phyloP scores from a whole-genome alignment of 1,140 invertebrate genomes.

The Forficula auricularia region DNA sequence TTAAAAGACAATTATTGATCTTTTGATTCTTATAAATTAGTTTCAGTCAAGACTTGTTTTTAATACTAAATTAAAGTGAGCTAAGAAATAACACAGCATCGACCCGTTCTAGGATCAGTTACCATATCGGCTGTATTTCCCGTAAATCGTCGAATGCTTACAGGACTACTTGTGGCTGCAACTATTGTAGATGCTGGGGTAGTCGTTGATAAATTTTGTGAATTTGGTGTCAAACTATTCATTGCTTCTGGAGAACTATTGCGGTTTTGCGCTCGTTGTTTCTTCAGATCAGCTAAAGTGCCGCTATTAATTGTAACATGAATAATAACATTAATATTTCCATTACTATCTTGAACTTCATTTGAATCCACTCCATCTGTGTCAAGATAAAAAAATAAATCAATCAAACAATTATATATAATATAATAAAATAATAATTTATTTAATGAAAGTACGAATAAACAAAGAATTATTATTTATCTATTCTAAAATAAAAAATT shows the following conservation, averaged over 20 bases:
- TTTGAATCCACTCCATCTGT: neutral
- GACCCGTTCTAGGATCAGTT: constrained; percentile 39
- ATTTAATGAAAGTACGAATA: neutral
- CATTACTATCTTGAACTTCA: constrained; percentile 43
- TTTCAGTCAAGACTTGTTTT: too few relatives aligned
- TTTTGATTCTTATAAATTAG: too few relatives aligned
- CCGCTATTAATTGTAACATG: constrained; percentile 41
- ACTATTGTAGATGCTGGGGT: constrained; percentile 27
- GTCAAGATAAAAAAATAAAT: neutral
- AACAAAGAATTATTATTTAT: neutral
- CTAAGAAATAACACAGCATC: constrained; percentile 36
- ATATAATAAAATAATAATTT: neutral
- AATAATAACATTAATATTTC: constrained; percentile 73
- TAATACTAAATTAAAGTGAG: neutral
- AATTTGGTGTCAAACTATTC: too few relatives aligned
- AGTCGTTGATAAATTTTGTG: constrained; percentile 9
- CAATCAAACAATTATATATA: neutral
- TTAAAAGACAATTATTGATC: too few relatives aligned
- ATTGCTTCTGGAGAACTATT: constrained; percentile 31
- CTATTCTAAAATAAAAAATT: too few relatives aligned
- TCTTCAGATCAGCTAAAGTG: constrained; percentile 76
- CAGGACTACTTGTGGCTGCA: constrained; percentile 24
- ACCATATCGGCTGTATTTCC: constrained; percentile 46
- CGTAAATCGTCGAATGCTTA: constrained; percentile 38
- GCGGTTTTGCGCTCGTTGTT: constrained; percentile 64